phyloP scores from a whole-genome alignment of 1,140 invertebrate species.

The Penaeus vannamei region DNA sequence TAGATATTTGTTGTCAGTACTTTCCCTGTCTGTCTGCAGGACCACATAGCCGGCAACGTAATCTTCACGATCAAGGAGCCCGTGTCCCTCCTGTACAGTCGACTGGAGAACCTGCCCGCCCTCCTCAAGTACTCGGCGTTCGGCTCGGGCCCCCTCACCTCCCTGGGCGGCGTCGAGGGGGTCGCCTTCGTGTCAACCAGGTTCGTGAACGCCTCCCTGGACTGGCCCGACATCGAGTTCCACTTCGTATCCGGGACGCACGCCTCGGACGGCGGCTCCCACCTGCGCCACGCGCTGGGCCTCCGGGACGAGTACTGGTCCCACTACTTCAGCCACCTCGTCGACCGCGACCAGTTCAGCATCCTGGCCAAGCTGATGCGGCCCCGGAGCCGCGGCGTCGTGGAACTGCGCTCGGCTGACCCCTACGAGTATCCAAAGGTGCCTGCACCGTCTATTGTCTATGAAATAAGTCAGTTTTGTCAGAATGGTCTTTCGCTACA shows the following conservation, averaged over 20 bases:
- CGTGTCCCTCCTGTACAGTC: background rate
- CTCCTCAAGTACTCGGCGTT: background rate
- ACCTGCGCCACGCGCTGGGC: slow-evolving; percentile 87
- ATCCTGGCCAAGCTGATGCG: slow-evolving; percentile 87
- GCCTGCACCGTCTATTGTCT: background rate
- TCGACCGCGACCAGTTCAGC: slow-evolving; percentile 82
- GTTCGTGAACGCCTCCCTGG: slow-evolving; percentile 84
- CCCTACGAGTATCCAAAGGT: slow-evolving; percentile 86
- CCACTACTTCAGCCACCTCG: background rate
- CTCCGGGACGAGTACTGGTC: slow-evolving; percentile 70
- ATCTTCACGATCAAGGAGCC: slow-evolving; percentile 39
- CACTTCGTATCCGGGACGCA: slow-evolving; percentile 92
- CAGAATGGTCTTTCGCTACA: background rate
- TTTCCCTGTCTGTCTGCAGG: background rate
- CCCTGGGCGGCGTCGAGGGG: slow-evolving; percentile 91
- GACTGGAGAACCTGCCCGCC: slow-evolving; percentile 10
- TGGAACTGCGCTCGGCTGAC: slow-evolving; percentile 84
- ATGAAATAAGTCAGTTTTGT: background rate
- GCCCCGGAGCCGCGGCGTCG: slow-evolving; percentile 80
- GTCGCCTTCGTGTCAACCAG: slow-evolving; percentile 91
- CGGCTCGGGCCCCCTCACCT: slow-evolving; percentile 83
- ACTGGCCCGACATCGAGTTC: slow-evolving; percentile 89
- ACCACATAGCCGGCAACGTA: slow-evolving; percentile 22
- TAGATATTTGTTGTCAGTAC: too few relatives aligned
- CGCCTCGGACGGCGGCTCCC: slow-evolving; percentile 87